Percentiles rank a stretch among this genome's conserved stretches.
These are phyloP conservation scores for Amia ocellicauda DNA, from an alignment of 2,113 vertebrate genomes.

Conservation along the genomic window DNA sequence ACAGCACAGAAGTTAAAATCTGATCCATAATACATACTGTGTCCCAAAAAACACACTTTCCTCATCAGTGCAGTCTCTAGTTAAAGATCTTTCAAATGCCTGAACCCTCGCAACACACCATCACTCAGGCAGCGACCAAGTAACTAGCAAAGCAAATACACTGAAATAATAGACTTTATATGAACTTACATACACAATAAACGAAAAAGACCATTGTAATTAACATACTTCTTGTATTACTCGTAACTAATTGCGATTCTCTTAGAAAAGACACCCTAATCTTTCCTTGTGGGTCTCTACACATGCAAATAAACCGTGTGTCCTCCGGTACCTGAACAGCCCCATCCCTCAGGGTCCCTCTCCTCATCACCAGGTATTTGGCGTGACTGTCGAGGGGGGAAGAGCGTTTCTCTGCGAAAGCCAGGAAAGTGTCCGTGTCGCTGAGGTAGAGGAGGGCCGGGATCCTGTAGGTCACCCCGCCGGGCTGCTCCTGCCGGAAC, in stretches of 20 bases:
- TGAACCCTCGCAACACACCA: too few relatives aligned
- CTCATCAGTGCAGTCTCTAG: too few relatives aligned
- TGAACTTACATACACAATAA: not conserved
- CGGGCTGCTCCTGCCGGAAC: constrained; percentile 60
- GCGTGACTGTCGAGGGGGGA: constrained; percentile 68
- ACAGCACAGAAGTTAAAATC: too few relatives aligned
- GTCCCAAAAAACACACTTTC: too few relatives aligned
- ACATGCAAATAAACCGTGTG: constrained; percentile 4
- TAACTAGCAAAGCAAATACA: too few relatives aligned
- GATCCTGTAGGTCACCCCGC: constrained; percentile 78
- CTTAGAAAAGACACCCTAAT: too few relatives aligned
- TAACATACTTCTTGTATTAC: not conserved
- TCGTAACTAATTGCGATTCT: not conserved
- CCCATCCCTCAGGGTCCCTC: constrained; percentile 53
- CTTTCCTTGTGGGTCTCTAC: too few relatives aligned
- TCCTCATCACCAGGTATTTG: constrained; percentile 78
- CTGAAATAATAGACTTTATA: not conserved
- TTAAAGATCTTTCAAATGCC: too few relatives aligned
- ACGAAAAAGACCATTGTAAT: not conserved
- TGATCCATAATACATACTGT: too few relatives aligned
- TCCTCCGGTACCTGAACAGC: constrained; percentile 65
- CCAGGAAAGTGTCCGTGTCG: constrained; percentile 66
- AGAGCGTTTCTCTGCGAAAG: constrained; percentile 83
- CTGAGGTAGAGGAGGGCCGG: constrained; percentile 80
- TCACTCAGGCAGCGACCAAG: too few relatives aligned